phyloP scores from a whole-genome alignment of 2,888 invertebrate genomes.

The Chironomus riparius region DNA sequence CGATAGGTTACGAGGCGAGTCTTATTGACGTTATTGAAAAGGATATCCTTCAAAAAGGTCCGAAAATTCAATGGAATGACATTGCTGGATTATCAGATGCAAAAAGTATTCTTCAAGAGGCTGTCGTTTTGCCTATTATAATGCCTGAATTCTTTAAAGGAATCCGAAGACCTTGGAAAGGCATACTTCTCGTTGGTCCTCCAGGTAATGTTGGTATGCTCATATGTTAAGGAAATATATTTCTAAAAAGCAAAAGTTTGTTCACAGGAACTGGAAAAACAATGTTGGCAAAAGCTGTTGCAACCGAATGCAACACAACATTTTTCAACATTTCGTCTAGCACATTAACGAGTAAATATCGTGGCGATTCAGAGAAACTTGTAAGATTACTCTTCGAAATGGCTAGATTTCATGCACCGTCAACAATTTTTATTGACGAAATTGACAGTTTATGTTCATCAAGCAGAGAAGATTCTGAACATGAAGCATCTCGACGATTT shows the following conservation, averaged over 20 bases:
- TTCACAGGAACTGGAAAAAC: slow-evolving; percentile 61
- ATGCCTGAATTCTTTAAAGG: slow-evolving; percentile 87
- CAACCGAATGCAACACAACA: slow-evolving; percentile 80
- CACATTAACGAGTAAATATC: slow-evolving; percentile 76
- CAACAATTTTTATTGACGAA: slow-evolving; percentile 85
- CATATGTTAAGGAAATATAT: not conserved
- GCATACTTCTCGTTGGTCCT: slow-evolving; percentile 56
- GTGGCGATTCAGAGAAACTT: slow-evolving; percentile 86
- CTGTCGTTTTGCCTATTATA: slow-evolving; percentile 74
- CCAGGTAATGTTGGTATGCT: not conserved
- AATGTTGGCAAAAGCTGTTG: slow-evolving; percentile 74
- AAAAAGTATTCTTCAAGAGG: slow-evolving; percentile 71
- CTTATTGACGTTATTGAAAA: slow-evolving; percentile 75
- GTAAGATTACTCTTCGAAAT: slow-evolving; percentile 80
- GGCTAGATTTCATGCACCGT: slow-evolving; percentile 78
- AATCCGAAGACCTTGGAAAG: slow-evolving; percentile 75
- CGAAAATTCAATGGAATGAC: slow-evolving; percentile 72
- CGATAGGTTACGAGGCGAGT: slow-evolving; percentile 62
- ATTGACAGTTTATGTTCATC: slow-evolving; percentile 79
- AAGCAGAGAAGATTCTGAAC: slow-evolving; percentile 74
- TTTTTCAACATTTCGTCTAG: slow-evolving; percentile 84
- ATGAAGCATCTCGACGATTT: slow-evolving; percentile 75
- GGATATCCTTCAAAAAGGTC: slow-evolving; percentile 74
- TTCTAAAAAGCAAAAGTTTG: not conserved
- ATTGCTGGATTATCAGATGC: slow-evolving; percentile 67